Evolutionary conservation across 1,140 invertebrate species (phyloP).

Genomic region (Pseudomyrmex sp.): DNA sequence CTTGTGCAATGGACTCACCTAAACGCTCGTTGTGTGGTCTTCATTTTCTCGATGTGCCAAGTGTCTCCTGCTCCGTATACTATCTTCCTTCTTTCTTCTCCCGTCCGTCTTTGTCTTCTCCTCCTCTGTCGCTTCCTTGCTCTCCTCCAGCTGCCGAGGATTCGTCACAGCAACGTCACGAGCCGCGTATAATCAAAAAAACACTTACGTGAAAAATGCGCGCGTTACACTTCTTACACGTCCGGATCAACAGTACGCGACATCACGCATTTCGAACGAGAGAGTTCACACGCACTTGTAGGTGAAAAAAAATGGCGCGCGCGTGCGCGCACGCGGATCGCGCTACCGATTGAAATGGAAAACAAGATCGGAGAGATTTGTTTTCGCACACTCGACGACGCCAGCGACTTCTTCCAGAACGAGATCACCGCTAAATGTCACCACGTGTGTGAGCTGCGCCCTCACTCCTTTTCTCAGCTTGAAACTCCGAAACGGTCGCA

Average conservation of each 20-base stretch:
- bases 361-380: no score
- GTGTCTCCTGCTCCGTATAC: background rate
- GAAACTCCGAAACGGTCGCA: no score
- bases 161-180: background rate
- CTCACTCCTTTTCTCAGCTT: no score
- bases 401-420: no score
- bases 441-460: no score
- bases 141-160: background rate
- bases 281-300: no score
- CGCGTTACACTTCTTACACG: background rate
- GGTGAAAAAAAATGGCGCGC: no score
- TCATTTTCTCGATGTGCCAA: conserved; percentile 60
- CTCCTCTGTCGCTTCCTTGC: background rate
- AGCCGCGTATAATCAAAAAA: conserved; percentile 18
- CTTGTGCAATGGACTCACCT: conserved; percentile 63
- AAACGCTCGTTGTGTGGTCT: conserved; percentile 75
- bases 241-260: background rate
- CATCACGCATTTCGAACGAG: no score
- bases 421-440: no score
- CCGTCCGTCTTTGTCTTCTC: background rate
- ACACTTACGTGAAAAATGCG: background rate
- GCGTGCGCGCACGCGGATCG: no score
- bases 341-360: no score
- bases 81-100: background rate
- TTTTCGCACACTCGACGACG: no score